phyloP scores from a whole-genome alignment of 2,113 vertebrate genomes.

The Gobio gobio region DNA sequence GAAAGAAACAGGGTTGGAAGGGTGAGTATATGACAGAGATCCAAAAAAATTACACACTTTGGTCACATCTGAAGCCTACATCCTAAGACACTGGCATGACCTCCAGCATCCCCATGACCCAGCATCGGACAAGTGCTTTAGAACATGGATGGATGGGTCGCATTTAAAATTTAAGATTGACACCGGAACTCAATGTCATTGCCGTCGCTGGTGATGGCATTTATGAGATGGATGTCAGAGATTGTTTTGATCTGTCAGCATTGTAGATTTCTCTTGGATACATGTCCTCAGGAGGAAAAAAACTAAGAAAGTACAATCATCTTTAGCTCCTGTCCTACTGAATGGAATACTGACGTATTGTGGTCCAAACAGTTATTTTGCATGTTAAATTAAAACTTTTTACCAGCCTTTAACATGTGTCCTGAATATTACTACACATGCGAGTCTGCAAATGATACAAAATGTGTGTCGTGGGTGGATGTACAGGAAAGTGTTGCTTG shows the following conservation, averaged over 20 bases:
- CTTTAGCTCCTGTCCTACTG: neutral
- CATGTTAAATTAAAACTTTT: neutral
- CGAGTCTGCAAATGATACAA: neutral
- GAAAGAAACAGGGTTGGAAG: neutral
- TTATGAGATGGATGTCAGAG: conserved; percentile 38
- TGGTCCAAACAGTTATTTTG: neutral
- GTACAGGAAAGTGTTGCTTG: conserved; percentile 6
- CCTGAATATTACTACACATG: neutral
- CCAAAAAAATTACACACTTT: neutral
- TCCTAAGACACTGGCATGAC: neutral
- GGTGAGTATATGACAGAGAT: neutral
- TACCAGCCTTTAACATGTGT: neutral
- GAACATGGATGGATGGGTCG: neutral
- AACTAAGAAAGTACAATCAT: neutral
- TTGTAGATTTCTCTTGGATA: conserved; percentile 23
- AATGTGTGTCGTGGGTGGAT: conserved; percentile 15
- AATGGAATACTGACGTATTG: neutral
- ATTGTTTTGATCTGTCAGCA: conserved; percentile 33
- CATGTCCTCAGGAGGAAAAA: conserved; percentile 27
- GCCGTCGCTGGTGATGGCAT: conserved; percentile 17
- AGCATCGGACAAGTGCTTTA: neutral
- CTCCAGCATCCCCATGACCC: neutral
- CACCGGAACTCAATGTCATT: conserved; percentile 1
- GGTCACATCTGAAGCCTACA: neutral
- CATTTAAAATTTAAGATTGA: conserved; percentile 24